phyloP scores from a whole-genome alignment of 2,888 invertebrate genomes.

The Amphipoea oculea region DNA sequence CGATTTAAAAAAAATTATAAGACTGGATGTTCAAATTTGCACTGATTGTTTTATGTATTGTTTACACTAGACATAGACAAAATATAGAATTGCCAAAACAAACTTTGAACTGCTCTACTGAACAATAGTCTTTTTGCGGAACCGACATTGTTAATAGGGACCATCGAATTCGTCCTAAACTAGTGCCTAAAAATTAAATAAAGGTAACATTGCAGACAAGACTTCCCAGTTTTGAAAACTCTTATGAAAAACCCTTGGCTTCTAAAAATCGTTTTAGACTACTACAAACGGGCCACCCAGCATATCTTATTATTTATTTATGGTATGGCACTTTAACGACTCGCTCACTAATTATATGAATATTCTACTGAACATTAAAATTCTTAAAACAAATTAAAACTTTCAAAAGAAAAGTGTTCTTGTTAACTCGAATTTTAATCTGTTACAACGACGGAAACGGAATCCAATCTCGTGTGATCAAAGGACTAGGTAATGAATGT shows the following conservation, averaged over 20 bases:
- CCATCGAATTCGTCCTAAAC: background rate
- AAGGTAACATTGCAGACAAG: background rate
- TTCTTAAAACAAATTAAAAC: slow-evolving; percentile 16
- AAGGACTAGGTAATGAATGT: slow-evolving; percentile 46
- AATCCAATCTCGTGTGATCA: slow-evolving; percentile 43
- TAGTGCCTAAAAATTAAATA: background rate
- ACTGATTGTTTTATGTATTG: too few relatives aligned
- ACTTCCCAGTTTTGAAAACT: background rate
- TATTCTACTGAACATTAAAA: background rate
- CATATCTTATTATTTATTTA: background rate
- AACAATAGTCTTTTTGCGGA: too few relatives aligned
- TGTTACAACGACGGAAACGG: slow-evolving; percentile 22
- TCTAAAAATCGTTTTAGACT: background rate
- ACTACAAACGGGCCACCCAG: background rate
- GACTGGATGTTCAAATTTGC: too few relatives aligned
- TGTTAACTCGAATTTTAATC: slow-evolving; percentile 10
- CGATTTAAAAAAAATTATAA: too few relatives aligned
- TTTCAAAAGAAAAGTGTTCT: background rate
- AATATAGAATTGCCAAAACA: too few relatives aligned
- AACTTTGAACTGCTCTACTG: too few relatives aligned
- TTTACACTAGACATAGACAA: too few relatives aligned
- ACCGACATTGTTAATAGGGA: too few relatives aligned
- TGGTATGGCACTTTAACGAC: background rate
- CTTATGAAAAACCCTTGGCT: too few relatives aligned
- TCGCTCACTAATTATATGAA: background rate